Evolutionary conservation across 2,888 invertebrate species (phyloP).

Genomic region (Leptopterna dolabrata): DNA sequence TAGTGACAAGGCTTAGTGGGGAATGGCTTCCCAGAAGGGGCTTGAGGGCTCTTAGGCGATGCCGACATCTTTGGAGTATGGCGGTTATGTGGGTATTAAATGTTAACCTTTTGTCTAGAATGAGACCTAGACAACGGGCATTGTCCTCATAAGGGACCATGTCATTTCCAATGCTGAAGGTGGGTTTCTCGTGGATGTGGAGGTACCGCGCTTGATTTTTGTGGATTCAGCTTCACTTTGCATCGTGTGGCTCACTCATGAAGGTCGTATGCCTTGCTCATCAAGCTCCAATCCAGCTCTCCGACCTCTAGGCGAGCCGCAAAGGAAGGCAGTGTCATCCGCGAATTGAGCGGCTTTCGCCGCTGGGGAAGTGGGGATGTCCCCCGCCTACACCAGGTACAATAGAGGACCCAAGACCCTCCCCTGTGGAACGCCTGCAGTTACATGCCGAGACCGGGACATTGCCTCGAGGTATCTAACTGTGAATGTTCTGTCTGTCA

Average conservation of each 20-base stretch:
- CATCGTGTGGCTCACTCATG: no score
- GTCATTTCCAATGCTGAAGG: background rate
- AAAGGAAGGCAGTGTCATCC: background rate
- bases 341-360: background rate
- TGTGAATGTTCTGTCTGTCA: background rate
- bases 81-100: background rate
- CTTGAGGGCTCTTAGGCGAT: background rate
- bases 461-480: background rate
- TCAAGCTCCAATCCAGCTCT: background rate
- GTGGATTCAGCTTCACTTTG: no score
- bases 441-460: background rate
- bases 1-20: no score
- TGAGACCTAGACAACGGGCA: background rate
- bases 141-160: background rate
- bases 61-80: background rate
- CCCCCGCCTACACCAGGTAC: background rate
- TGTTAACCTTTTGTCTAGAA: background rate
- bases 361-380: background rate
- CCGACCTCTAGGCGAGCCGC: background rate
- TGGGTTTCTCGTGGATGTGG: background rate
- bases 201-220: no score
- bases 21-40: background rate
- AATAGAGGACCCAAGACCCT: conserved; percentile 10
- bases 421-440: background rate
- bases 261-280: no score